These are phyloP conservation scores for Scaptomyza caliginosa DNA, from an alignment of 2,888 invertebrate species.

Conservation along the genomic window DNA sequence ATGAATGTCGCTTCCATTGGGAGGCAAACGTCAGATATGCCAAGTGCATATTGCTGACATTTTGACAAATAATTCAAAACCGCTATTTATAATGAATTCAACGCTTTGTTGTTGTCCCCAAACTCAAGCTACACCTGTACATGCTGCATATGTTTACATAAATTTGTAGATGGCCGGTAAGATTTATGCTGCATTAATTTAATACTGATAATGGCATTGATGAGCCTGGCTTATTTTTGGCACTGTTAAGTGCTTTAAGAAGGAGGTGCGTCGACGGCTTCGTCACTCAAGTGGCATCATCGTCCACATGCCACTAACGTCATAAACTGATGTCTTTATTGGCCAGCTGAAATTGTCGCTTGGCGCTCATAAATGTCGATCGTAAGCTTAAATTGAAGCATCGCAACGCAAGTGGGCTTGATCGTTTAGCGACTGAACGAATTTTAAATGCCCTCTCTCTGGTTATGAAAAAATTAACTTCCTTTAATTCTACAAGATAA, in stretches of 20 bases:
- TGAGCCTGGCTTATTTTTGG: constrained; percentile 71
- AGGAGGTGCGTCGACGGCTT: constrained; percentile 52
- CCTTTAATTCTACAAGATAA: no score
- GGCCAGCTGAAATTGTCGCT: constrained; percentile 38
- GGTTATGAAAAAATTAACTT: no score
- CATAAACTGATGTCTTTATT: constrained; percentile 57
- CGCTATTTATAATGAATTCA: constrained; percentile 70
- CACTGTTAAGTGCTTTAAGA: constrained; percentile 54
- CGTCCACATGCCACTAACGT: constrained; percentile 19
- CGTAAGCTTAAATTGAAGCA: constrained; percentile 44
- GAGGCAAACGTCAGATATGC: constrained; percentile 37
- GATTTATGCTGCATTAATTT: constrained; percentile 67
- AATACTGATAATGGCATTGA: constrained; percentile 59
- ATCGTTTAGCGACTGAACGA: constrained; percentile 3
- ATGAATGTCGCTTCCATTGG: constrained; percentile 63
- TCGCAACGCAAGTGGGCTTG: constrained; percentile 35
- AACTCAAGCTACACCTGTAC: constrained; percentile 1
- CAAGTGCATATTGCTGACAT: constrained; percentile 38
- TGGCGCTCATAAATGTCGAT: constrained; percentile 47
- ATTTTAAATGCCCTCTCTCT: constrained; percentile 21
- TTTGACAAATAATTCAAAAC: constrained; percentile 73
- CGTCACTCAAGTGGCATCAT: constrained; percentile 60
- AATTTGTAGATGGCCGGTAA: not conserved
- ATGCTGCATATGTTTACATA: not conserved
- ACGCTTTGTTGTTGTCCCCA: constrained; percentile 15